Percentiles rank a stretch among this genome's conserved stretches.
Conservation (phyloP, 1,140 invertebrate species). For the Bombus haemorrhoidalis region DNA sequence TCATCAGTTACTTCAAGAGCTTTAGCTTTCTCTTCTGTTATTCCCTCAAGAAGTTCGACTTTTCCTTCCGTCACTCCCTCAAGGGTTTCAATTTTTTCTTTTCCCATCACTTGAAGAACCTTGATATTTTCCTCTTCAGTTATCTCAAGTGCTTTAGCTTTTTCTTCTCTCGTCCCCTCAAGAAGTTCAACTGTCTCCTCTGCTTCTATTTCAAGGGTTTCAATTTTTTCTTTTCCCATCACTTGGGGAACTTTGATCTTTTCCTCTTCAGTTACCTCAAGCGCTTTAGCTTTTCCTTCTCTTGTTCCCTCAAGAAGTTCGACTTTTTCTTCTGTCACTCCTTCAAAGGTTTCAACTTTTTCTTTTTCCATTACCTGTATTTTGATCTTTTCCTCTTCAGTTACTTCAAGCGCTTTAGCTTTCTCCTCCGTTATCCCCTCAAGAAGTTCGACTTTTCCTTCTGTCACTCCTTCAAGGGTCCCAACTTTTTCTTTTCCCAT, state of each 20-base stretch:
- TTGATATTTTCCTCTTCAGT: background rate
- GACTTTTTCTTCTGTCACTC: rapidly evolving
- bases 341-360: too few species aligned
- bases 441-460: background rate
- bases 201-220: rapidly evolving
- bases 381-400: too few species aligned
- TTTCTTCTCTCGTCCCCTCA: rapidly evolving
- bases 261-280: background rate
- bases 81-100: background rate
- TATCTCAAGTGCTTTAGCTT: too few species aligned
- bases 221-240: too few species aligned
- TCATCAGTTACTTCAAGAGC: background rate
- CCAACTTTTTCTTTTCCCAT: background rate
- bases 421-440: background rate
- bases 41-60: background rate
- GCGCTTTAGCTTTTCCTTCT: too few species aligned
- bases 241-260: background rate
- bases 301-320: background rate
- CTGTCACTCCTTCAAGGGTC: background rate
- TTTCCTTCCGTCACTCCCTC: rapidly evolving
- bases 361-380: too few species aligned
- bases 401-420: too few species aligned
- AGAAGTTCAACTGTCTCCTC: background rate
- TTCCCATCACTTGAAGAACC: background rate
- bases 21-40: background rate